Evolutionary conservation across 2,113 vertebrate species (phyloP).

Genomic region (Haemorhous mexicanus): DNA sequence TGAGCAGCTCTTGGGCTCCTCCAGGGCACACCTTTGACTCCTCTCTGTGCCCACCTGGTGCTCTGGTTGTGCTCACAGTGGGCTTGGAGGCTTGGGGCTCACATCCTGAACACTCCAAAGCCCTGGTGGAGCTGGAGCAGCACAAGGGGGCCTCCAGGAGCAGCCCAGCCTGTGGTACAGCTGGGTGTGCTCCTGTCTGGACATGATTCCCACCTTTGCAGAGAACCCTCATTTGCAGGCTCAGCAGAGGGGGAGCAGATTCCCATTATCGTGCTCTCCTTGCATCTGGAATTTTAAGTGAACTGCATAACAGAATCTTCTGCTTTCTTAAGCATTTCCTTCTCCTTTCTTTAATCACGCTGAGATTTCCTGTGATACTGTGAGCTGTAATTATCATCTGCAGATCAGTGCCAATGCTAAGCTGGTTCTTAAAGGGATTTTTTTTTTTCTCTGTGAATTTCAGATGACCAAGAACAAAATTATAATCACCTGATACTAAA

Average conservation of each 20-base stretch:
- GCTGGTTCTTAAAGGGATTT: slow-evolving; percentile 54
- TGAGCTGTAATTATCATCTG: slow-evolving; percentile 67
- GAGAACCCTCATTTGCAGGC: not conserved
- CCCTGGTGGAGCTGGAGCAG: not conserved
- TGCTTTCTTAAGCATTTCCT: slow-evolving; percentile 64
- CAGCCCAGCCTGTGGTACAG: too few species aligned
- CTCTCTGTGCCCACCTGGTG: too few species aligned
- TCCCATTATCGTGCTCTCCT: slow-evolving; percentile 13
- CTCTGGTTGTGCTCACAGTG: too few species aligned
- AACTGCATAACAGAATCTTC: slow-evolving; percentile 45
- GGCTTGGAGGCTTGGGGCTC: too few species aligned
- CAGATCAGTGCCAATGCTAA: slow-evolving; percentile 7
- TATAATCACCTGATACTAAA: slow-evolving; percentile 93
- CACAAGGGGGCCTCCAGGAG: not conserved
- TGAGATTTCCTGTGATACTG: slow-evolving; percentile 59
- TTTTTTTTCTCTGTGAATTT: slow-evolving; percentile 71
- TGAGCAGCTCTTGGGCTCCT: too few species aligned
- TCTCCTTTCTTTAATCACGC: slow-evolving; percentile 50
- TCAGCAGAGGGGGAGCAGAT: slow-evolving; percentile 25
- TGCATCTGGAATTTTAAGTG: slow-evolving; percentile 48
- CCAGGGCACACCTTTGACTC: too few species aligned
- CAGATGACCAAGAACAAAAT: slow-evolving; percentile 93
- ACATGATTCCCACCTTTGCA: not conserved
- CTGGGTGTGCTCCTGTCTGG: not conserved
- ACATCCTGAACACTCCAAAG: not conserved